Conservation (phyloP, 2,888 invertebrate species). For the Pyrrhia umbra region DNA sequence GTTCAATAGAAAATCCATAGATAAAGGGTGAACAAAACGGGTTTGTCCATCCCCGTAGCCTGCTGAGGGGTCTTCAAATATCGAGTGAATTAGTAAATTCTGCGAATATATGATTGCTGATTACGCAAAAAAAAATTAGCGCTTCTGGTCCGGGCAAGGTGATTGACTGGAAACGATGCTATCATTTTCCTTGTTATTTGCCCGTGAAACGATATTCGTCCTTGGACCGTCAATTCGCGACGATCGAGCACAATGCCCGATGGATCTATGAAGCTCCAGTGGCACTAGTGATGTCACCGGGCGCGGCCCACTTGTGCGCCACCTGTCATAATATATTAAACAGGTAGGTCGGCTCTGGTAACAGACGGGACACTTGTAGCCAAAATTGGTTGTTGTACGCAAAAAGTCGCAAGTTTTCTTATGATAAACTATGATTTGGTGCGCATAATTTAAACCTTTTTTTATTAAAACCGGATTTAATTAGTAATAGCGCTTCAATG, state of each 20-base stretch:
- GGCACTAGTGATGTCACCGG: constrained; percentile 74
- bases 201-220: constrained; percentile 11
- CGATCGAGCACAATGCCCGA: constrained; percentile 31
- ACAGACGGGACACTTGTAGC: constrained; percentile 57
- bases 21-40: too few relatives aligned
- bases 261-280: constrained; percentile 46
- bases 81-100: too few relatives aligned
- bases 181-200: background rate
- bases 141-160: too few relatives aligned
- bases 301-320: constrained; percentile 69
- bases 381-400: background rate
- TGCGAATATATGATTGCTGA: too few relatives aligned
- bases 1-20: too few relatives aligned
- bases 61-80: too few relatives aligned
- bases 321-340: constrained; percentile 70
- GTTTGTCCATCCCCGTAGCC: too few relatives aligned
- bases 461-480: too few relatives aligned
- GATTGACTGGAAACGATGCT: background rate
- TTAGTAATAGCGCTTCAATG: too few relatives aligned
- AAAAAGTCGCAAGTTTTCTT: background rate
- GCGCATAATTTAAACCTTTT: too few relatives aligned
- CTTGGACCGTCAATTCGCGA: constrained; percentile 42
- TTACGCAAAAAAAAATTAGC: too few relatives aligned
- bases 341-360: constrained; percentile 57
- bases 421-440: too few relatives aligned